phyloP scores from a whole-genome alignment of 2,797 vertebrate species.

The Sebastes itinus region DNA sequence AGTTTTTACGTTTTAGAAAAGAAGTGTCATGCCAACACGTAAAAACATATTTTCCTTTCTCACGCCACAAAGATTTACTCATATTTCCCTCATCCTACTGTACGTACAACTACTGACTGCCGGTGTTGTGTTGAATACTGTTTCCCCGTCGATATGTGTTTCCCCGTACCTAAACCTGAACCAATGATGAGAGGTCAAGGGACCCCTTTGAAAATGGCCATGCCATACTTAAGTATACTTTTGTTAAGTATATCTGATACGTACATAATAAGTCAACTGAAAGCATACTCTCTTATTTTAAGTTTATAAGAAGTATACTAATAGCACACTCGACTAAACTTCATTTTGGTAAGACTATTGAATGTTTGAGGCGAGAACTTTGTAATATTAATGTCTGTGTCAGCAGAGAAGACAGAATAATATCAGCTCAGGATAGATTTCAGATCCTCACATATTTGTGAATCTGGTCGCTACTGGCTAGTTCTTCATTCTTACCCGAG shows the following conservation, averaged over 20 bases:
- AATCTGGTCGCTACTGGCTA: background rate
- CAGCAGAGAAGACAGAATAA: background rate
- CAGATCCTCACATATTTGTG: background rate
- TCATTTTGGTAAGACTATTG: too few relatives aligned
- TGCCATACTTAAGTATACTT: too few relatives aligned
- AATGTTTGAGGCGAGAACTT: background rate
- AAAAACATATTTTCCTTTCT: background rate
- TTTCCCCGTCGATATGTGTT: too few relatives aligned
- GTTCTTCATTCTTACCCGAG: conserved; percentile 16
- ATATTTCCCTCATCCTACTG: background rate
- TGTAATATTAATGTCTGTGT: background rate
- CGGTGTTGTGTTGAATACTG: too few relatives aligned
- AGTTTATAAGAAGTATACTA: too few relatives aligned
- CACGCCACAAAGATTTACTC: background rate
- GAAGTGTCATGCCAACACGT: background rate
- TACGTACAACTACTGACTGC: background rate
- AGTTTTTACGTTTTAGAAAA: background rate
- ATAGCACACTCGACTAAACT: too few relatives aligned
- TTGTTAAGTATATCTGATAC: too few relatives aligned
- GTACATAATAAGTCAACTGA: too few relatives aligned
- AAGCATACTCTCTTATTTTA: too few relatives aligned
- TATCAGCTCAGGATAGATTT: background rate
- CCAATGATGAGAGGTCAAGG: too few relatives aligned
- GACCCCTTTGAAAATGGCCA: too few relatives aligned
- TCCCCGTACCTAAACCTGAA: too few relatives aligned